phyloP scores from a whole-genome alignment of 2,888 invertebrate species.

The Diaphora mendica region DNA sequence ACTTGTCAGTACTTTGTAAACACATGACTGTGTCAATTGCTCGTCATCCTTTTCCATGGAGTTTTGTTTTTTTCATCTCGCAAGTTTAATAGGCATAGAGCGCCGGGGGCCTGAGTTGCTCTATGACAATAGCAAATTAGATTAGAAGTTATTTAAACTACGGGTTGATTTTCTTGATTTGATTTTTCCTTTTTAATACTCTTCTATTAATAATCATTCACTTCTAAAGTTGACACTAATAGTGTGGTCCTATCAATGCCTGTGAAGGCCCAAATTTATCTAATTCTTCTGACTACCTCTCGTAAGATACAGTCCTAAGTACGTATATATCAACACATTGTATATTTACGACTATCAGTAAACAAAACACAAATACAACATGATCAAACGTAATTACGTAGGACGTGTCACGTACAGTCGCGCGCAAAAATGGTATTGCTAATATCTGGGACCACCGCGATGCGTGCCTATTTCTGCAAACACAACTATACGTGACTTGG shows the following conservation, averaged over 20 bases:
- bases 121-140: too few relatives aligned
- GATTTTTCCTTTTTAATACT: too few relatives aligned
- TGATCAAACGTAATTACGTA: slow-evolving; percentile 15
- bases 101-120: too few relatives aligned
- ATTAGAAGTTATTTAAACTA: too few relatives aligned
- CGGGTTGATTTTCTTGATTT: too few relatives aligned
- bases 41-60: too few relatives aligned
- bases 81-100: too few relatives aligned
- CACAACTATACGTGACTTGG: slow-evolving; percentile 41
- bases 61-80: too few relatives aligned
- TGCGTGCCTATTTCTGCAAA: slow-evolving; percentile 32
- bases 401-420: slow-evolving; percentile 40
- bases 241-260: background rate
- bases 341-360: slow-evolving; percentile 6
- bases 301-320: background rate
- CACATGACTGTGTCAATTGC: too few relatives aligned
- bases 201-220: too few relatives aligned
- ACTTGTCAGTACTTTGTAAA: too few relatives aligned
- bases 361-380: background rate
- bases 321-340: background rate
- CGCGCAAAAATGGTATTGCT: slow-evolving; percentile 43
- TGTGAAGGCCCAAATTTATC: background rate
- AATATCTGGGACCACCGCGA: slow-evolving; percentile 52
- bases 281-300: background rate
- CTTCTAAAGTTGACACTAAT: background rate